Evolutionary conservation across 2,888 invertebrate species (phyloP).

Genomic region (Hybos culiciformis): DNA sequence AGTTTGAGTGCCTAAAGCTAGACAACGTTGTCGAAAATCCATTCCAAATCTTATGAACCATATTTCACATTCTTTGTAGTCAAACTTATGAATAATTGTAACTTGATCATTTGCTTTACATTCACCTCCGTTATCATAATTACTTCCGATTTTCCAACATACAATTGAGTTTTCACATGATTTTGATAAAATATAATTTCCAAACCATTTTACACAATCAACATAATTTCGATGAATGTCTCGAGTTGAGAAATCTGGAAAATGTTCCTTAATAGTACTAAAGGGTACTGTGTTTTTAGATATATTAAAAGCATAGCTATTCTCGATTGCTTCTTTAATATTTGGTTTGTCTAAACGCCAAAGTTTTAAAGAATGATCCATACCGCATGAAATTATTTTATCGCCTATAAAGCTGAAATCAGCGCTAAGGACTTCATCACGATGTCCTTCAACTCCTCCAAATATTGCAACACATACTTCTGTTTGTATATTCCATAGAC

Average conservation of each 20-base stretch:
- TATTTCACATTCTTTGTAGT: slow-evolving; percentile 90
- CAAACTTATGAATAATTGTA: slow-evolving; percentile 78
- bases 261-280: slow-evolving; percentile 81
- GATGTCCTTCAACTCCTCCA: slow-evolving; percentile 93
- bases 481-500: slow-evolving; percentile 90
- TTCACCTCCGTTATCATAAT: slow-evolving; percentile 55
- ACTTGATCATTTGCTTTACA: slow-evolving; percentile 59
- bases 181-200: slow-evolving; percentile 87
- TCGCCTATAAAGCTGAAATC: slow-evolving; percentile 74
- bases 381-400: slow-evolving; percentile 89
- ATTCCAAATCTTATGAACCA: slow-evolving; percentile 95
- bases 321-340: slow-evolving; percentile 70
- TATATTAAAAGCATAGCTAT: slow-evolving; percentile 70
- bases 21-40: slow-evolving; percentile 79
- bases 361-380: slow-evolving; percentile 94
- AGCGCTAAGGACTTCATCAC: slow-evolving; percentile 82
- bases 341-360: slow-evolving; percentile 83
- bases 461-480: slow-evolving; percentile 91
- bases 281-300: slow-evolving; percentile 68
- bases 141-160: slow-evolving; percentile 91
- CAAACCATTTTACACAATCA: slow-evolving; percentile 95
- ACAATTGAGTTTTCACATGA: slow-evolving; percentile 95
- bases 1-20: slow-evolving; percentile 86
- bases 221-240: slow-evolving; percentile 98
- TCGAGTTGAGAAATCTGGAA: slow-evolving; percentile 90